These are phyloP conservation scores for Mesorhabditis spiculigera DNA, from an alignment of 2,888 invertebrate genomes.

Conservation along the genomic window DNA sequence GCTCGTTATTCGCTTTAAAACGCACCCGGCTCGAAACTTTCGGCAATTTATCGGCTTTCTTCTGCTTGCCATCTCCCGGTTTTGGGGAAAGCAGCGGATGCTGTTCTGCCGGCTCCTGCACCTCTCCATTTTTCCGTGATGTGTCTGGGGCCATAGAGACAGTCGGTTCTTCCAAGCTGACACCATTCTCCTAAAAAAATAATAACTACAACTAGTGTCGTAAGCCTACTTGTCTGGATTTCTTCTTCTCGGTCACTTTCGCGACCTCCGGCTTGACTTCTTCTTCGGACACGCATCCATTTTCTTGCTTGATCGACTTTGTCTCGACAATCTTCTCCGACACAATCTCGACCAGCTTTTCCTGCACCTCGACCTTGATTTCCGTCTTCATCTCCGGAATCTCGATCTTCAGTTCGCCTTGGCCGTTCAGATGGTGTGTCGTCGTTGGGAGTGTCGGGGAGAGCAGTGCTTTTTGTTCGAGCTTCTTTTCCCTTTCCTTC, in stretches of 20 bases:
- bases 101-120: too few relatives aligned
- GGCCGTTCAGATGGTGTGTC: not conserved
- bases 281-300: not conserved
- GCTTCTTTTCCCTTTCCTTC: not conserved
- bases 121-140: too few relatives aligned
- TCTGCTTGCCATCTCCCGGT: not conserved
- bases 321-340: not conserved
- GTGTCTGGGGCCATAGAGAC: too few relatives aligned
- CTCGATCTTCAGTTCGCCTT: not conserved
- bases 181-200: too few relatives aligned
- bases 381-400: not conserved
- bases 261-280: not conserved
- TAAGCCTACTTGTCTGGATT: not conserved
- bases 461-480: not conserved
- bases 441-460: too few relatives aligned
- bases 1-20: conserved; percentile 10
- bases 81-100: too few relatives aligned
- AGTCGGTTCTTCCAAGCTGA: too few relatives aligned
- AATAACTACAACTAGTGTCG: too few relatives aligned
- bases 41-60: not conserved
- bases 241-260: not conserved
- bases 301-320: not conserved
- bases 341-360: not conserved
- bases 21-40: conserved; percentile 5
- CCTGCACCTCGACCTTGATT: not conserved